Conservation (phyloP, 2,888 invertebrate species). For the Drosophila recens region DNA sequence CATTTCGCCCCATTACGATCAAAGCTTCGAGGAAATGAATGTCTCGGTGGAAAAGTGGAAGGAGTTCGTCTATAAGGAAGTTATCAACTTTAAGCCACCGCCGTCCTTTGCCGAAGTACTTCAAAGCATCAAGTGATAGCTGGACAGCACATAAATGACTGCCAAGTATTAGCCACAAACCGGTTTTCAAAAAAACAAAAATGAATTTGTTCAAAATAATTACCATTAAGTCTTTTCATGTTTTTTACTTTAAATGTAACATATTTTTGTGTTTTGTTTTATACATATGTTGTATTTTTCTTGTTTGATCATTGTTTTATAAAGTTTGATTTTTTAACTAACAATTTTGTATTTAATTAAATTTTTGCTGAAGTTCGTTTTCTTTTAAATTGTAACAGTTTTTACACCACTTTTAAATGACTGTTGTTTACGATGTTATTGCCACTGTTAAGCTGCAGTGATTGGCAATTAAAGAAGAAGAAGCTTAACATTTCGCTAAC, state of each 20-base stretch:
- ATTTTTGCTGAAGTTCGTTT: neutral
- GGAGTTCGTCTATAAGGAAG: constrained; percentile 91
- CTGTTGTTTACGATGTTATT: constrained; percentile 2
- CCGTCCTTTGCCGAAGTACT: constrained; percentile 77
- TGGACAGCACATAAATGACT: neutral
- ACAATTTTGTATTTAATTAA: neutral
- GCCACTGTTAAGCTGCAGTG: constrained; percentile 3
- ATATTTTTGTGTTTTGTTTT: constrained; percentile 34
- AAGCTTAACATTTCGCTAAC: too few relatives aligned
- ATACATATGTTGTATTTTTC: constrained; percentile 33
- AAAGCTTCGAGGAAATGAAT: constrained; percentile 98
- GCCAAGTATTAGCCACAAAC: constrained; percentile 32
- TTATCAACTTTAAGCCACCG: constrained; percentile 91
- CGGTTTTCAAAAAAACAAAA: constrained; percentile 1
- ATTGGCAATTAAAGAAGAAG: too few relatives aligned
- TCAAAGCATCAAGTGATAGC: constrained; percentile 45
- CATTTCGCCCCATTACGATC: constrained; percentile 94
- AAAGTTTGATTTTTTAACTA: constrained; percentile 35
- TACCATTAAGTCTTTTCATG: constrained; percentile 16
- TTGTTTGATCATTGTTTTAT: constrained; percentile 34
- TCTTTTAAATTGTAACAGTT: neutral
- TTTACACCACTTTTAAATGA: neutral
- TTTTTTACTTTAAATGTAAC: constrained; percentile 20
- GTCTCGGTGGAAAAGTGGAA: constrained; percentile 96
- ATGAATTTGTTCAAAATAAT: constrained; percentile 22